Evolutionary conservation across 2,113 vertebrate species (phyloP).

Genomic region (Arvicanthis niloticus): DNA sequence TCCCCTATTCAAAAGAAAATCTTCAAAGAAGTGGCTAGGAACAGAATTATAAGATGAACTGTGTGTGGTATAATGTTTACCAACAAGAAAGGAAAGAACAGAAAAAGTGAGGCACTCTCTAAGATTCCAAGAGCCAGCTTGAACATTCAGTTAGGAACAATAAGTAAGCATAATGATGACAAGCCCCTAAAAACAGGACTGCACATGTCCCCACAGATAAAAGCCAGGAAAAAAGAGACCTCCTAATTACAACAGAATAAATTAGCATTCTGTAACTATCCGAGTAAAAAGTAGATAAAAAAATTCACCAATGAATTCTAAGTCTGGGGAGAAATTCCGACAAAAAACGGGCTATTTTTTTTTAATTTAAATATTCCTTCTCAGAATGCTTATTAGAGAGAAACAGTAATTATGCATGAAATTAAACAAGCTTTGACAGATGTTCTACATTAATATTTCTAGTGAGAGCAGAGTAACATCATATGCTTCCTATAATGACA

Average conservation of each 20-base stretch:
- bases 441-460: constrained; percentile 6
- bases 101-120: neutral
- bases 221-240: neutral
- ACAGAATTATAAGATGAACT: neutral
- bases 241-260: constrained; percentile 21
- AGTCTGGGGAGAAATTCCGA: constrained; percentile 8
- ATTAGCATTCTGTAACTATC: neutral
- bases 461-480: neutral
- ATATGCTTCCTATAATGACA: neutral
- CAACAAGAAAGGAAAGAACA: neutral
- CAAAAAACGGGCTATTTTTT: neutral
- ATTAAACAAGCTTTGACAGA: neutral
- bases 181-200: constrained; percentile 24
- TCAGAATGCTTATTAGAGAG: neutral
- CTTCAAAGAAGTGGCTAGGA: neutral
- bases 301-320: constrained; percentile 20
- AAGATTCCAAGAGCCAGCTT: neutral
- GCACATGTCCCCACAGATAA: neutral
- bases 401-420: neutral
- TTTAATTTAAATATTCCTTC: constrained; percentile 12
- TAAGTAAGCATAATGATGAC: neutral
- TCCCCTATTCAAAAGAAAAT: neutral
- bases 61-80: neutral
- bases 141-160: neutral
- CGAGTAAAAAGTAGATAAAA: neutral